Evolutionary conservation across 2,797 vertebrate species (phyloP).

Genomic region (Morus bassanus): DNA sequence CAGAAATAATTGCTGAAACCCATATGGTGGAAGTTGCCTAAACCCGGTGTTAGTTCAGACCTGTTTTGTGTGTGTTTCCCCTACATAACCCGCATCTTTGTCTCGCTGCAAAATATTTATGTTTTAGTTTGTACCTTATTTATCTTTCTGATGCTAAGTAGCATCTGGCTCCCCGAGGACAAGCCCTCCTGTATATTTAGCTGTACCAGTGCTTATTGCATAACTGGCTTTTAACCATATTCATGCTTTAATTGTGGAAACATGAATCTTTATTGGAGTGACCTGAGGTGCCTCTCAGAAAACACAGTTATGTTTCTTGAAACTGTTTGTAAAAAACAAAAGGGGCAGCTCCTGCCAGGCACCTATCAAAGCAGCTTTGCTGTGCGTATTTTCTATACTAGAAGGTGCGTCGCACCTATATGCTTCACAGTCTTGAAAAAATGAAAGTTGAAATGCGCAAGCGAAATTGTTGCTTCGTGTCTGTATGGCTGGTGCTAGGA

Average conservation of each 20-base stretch:
- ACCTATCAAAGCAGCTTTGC: not conserved
- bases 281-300: not conserved
- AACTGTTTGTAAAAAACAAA: slow-evolving; percentile 12
- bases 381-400: not conserved
- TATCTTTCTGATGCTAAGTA: slow-evolving; percentile 39
- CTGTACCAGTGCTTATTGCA: slow-evolving; percentile 3
- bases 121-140: slow-evolving; percentile 39
- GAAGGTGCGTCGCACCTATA: not conserved
- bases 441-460: not conserved
- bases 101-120: slow-evolving; percentile 44
- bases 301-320: slow-evolving; percentile 17
- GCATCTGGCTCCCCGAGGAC: slow-evolving; percentile 36
- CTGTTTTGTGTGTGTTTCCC: not conserved
- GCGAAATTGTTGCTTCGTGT: not conserved
- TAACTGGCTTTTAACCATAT: slow-evolving; percentile 42
- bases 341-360: not conserved
- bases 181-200: slow-evolving; percentile 47
- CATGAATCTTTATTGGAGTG: not conserved
- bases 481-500: slow-evolving; percentile 40
- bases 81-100: slow-evolving; percentile 4
- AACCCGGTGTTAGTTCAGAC: not conserved
- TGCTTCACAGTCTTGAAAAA: not conserved
- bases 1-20: slow-evolving; percentile 35
- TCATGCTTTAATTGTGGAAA: slow-evolving; percentile 28
- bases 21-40: slow-evolving; percentile 26